Evolutionary conservation across 1,140 invertebrate species (phyloP), one percentile per base, ranked within the genome.

Genomic region (Drosophila sp.): DNA sequence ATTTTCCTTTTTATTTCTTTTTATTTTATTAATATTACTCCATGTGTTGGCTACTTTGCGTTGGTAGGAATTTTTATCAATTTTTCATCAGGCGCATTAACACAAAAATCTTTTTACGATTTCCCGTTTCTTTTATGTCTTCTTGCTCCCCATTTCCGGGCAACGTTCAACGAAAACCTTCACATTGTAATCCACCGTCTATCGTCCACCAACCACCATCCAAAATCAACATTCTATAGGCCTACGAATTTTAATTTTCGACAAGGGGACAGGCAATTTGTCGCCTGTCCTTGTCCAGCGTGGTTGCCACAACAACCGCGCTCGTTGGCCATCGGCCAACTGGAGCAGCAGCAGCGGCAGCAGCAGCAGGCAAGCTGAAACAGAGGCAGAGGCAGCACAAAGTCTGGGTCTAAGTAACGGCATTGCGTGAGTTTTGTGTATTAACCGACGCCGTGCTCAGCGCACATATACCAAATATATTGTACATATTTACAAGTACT

Each of bases 181-280:
- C 40, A 56, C 41, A 63, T 57, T 46, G 45, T 63, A 74, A 63
- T 70, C 61, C 51, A 9, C 25, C 21, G 21, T 70, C 61, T 45
- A 9, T 16, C 21, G 21, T 21, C 21, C 21, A 21, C 21, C 21
- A 21, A 21, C 61, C 51, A 9, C 25, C 25, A 48, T 48, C 45
- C 21, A 48, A 21, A 48, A 48, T 48, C 45, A 21, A 13, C 21
- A 50, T 56, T 53, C 7, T 43, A 29, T 48, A 91, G 90, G 90
- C 90, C 80, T 91, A 90, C 83, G 90, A 91, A 67, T 91, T 91
- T 91, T 91, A 91, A 91, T 91, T 91, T 80, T 81, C 66, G 45
- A 40, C 63, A 72, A 64, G 67, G 66, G 77, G 72, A 83, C 78
- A 57, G 82, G 74, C 79, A 71, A 76, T 89, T 90, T 77, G 81